Percentiles rank a stretch among this genome's conserved stretches.
Conservation (phyloP, 2,888 invertebrate genomes). For the Diloba caeruleocephala region DNA sequence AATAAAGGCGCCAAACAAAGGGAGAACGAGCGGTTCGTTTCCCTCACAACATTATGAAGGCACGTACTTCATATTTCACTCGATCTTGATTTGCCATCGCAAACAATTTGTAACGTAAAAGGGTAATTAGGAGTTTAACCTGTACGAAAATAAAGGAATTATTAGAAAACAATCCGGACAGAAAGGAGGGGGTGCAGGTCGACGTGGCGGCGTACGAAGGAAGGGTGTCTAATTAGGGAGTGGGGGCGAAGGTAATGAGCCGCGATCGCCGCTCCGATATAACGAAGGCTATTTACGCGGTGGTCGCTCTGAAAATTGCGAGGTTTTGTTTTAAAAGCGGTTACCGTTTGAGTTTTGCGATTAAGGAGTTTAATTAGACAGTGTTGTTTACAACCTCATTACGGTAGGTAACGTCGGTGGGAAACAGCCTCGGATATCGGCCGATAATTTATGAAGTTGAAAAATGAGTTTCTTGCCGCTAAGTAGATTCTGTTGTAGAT, state of each 20-base stretch:
- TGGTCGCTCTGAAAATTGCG: constrained; percentile 87
- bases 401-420: constrained; percentile 75
- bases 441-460: constrained; percentile 86
- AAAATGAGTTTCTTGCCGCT: constrained; percentile 82
- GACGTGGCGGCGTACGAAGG: constrained; percentile 58
- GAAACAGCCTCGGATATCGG: constrained; percentile 83
- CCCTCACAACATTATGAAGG: constrained; percentile 32
- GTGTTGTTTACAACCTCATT: constrained; percentile 89
- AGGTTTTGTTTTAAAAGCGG: constrained; percentile 89
- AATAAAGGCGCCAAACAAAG: constrained; percentile 18
- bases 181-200: constrained; percentile 55
- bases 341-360: constrained; percentile 89
- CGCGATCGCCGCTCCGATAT: constrained; percentile 88
- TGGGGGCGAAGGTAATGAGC: constrained; percentile 87
- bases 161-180: constrained; percentile 86
- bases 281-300: constrained; percentile 87
- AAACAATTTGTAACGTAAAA: constrained; percentile 71
- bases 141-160: constrained; percentile 84
- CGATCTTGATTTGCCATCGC: constrained; percentile 51
- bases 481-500: constrained; percentile 77
- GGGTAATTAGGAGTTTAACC: constrained; percentile 78
- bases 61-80: constrained; percentile 56
- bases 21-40: constrained; percentile 19
- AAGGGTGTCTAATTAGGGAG: constrained; percentile 85
- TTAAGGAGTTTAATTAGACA: constrained; percentile 89